Evolutionary conservation across 2,113 vertebrate species (phyloP), one percentile per base, ranked within the genome.

Genomic region (Notechis scutatus): DNA sequence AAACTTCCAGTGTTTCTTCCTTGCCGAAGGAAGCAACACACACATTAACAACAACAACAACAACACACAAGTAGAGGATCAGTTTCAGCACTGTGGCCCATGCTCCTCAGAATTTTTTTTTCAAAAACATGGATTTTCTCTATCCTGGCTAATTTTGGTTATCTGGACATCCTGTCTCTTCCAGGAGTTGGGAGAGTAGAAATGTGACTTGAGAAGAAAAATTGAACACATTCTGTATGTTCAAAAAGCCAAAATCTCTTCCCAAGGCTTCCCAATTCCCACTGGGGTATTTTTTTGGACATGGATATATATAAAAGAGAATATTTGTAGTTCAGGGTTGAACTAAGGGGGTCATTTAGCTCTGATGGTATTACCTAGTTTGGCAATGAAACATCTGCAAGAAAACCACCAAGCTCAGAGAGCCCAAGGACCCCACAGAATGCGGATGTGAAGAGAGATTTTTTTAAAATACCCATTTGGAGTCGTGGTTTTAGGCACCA

Each of bases 171-270:
- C 10, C 23, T 7, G 12, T 87, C 26, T n/a, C 4, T 9, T 7
- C 57, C 29, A 29, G 5, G 14, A n/a, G 20, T 8, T 9, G 21
- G 5, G 10, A 9, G 34, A 34, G 5, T 3, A 23, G 52, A 0
- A 10, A 9, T 20, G n/a, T 92, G 95, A 95, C 90, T 92, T 50
- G 42, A 61, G 54, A 47, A 64, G 85, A 89, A 89, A 21, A 90
- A 86, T 89, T 94, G 95, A 95, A 96, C 95, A 95, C 95, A 26
- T 47, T 95, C 91, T 89, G 93, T 10, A 94, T 14, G 85, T 69
- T 92, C 95, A 95, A 95, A 95, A 93, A 95, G 94, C 89, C 96
- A 96, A 96, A 88, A 85, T 90, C 91, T 90, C 52, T 93, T 94
- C 64, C 50, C 39, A 4, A 0, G 2, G 0, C 88, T 34, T 0